Evolutionary conservation across 1,140 invertebrate genomes (phyloP).

Genomic region (Papilio machaon): DNA sequence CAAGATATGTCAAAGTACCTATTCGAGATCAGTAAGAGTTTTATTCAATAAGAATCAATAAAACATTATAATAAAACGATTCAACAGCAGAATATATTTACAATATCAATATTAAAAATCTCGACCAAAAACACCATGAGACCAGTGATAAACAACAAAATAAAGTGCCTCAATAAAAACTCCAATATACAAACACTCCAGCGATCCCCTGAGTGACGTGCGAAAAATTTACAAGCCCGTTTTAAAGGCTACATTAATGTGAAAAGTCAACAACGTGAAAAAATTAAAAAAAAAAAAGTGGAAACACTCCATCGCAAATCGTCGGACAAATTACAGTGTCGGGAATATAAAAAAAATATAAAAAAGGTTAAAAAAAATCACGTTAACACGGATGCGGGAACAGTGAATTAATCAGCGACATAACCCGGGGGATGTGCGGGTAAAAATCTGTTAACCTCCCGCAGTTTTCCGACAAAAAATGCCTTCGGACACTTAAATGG

Average conservation of each 20-base stretch:
- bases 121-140: constrained; percentile 11
- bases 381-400: constrained; percentile 44
- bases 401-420: constrained; percentile 48
- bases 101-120: not conserved
- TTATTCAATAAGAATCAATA: not conserved
- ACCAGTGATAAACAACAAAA: constrained; percentile 12
- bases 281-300: constrained; percentile 28
- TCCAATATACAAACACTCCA: constrained; percentile 30
- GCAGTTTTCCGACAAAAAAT: constrained; percentile 46
- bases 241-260: constrained; percentile 24
- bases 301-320: constrained; percentile 38
- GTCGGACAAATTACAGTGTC: constrained; percentile 46
- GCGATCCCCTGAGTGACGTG: constrained; percentile 24
- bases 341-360: constrained; percentile 41
- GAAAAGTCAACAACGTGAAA: constrained; percentile 35
- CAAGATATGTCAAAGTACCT: too few species aligned
- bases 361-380: constrained; percentile 45
- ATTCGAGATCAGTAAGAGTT: not conserved
- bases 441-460: constrained; percentile 51
- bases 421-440: constrained; percentile 46
- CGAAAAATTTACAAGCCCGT: constrained; percentile 26
- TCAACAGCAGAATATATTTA: not conserved
- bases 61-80: not conserved
- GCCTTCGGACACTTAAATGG: constrained; percentile 47
- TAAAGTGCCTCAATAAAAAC: constrained; percentile 26